phyloP scores from a whole-genome alignment of 2,797 vertebrate genomes.

The Alcedo quadribrachys region DNA sequence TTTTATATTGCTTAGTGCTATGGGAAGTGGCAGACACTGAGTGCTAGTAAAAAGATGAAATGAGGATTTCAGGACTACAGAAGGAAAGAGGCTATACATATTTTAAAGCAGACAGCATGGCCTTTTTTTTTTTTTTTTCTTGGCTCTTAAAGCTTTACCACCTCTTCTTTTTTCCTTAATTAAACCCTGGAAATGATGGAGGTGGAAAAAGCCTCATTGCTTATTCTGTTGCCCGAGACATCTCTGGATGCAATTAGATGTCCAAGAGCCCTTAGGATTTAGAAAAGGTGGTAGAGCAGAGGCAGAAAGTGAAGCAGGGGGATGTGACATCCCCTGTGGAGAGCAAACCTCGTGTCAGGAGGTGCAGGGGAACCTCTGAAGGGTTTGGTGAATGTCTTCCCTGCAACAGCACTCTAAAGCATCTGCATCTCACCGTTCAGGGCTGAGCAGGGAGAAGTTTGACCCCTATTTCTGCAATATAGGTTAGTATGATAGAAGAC shows the following conservation, averaged over 20 bases:
- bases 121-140: not conserved
- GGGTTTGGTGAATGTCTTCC: not conserved
- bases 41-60: not conserved
- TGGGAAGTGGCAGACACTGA: constrained; percentile 48
- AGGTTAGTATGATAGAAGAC: not conserved
- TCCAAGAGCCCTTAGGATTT: not conserved
- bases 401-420: not conserved
- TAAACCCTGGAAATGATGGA: not conserved
- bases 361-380: not conserved
- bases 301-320: not conserved
- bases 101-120: not conserved
- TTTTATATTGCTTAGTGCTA: not conserved
- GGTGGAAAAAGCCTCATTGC: not conserved
- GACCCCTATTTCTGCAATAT: not conserved
- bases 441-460: not conserved
- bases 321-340: not conserved
- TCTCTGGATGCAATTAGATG: not conserved
- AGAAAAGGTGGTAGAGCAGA: not conserved
- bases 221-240: not conserved
- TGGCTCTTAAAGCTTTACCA: not conserved
- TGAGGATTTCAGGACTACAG: constrained; percentile 10
- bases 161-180: not conserved
- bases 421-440: fast-evolving
- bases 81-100: not conserved
- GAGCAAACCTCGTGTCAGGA: not conserved